Evolutionary conservation across 92 coral and sea anemone genomes (phyloP), one percentile per base, ranked within the genome.

Genomic region (Actinernus sp.): DNA sequence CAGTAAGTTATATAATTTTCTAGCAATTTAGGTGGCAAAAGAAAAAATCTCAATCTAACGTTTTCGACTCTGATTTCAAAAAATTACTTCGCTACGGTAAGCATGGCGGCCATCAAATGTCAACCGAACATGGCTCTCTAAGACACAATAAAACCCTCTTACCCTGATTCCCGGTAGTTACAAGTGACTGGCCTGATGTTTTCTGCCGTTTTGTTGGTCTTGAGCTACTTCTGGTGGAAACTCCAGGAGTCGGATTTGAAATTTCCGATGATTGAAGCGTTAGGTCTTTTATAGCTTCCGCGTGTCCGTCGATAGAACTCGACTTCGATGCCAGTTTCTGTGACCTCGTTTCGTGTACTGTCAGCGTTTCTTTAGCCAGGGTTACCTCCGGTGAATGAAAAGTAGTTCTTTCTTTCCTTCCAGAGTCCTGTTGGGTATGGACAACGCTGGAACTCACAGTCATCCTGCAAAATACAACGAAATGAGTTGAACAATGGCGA

Each of bases 211-310:
- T 95, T 16, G 53, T 65, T 19, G 97, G 99, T 74, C 99, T 95
- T 27, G 97, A 47, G 72, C 92, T 95, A 62, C 99, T 95, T 81
- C 99, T 88, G 13, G 97, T 95, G 6, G 97, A 78, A 20, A 91
- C 97, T 33, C 99, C 87, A 53, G 81, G 57, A 79, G 74, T 58
- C 14, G 81, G 58, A 66, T 74, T 69, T 52, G 87, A 63, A 65
- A 76, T 84, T 33, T 91, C 95, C 29, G 82, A 36, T 20, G 53
- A 85, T 27, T 51, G 27, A 47, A 26, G 58, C 41, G 52, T 44
- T 12, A 85, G 71, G 19, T 58, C 79, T 71, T 84, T 91, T 80
- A 73, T 76, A 26, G 87, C 71, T 71, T 81, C 92, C 83, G 89
- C 97, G 81, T 76, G 85, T 76, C 75, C 88, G 37, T 79, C 79